A percentile compares a stretch with the other conserved stretches of the same genome.
phyloP scores from a whole-genome alignment of 2,113 vertebrate genomes.

The Gadus macrocephalus region DNA sequence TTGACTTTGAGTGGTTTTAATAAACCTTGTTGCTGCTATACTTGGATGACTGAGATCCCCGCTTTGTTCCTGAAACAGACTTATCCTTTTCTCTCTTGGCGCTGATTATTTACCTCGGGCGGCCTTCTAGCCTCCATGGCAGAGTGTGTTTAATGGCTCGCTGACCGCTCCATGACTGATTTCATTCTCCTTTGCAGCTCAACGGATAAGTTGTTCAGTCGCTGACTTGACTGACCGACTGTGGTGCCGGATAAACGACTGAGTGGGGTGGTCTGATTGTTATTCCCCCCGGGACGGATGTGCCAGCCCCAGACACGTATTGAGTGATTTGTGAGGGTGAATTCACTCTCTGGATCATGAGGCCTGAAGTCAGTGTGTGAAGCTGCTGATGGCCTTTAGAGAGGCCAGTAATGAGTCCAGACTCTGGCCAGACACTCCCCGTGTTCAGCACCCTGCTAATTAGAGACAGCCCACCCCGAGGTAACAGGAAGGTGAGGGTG shows the following conservation, averaged over 20 bases:
- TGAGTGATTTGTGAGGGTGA: not conserved
- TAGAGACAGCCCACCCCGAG: no score
- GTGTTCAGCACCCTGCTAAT: not conserved
- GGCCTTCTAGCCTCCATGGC: no score
- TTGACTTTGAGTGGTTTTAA: no score
- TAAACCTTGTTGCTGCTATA: no score
- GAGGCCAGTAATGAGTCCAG: conserved; percentile 31
- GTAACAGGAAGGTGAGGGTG: not conserved
- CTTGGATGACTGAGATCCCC: no score
- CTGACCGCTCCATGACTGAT: no score
- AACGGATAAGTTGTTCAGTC: no score
- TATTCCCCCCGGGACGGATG: not conserved
- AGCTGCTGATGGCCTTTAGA: conserved; percentile 26
- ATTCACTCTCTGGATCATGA: conserved; percentile 33
- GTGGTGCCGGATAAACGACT: not conserved
- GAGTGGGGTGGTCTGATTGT: conserved; percentile 1
- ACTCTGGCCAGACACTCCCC: not conserved
- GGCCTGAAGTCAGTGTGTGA: conserved; percentile 49
- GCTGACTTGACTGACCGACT: not conserved
- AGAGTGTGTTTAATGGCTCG: no score
- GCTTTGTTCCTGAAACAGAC: no score
- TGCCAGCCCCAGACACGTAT: conserved; percentile 14
- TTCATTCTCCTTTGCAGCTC: no score
- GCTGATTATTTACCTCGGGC: no score
- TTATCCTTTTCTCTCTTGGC: no score